A percentile compares a stretch with the other conserved stretches of the same genome.
Conservation (phyloP, 2,797 vertebrate genomes). For the Linurgus olivaceus region DNA sequence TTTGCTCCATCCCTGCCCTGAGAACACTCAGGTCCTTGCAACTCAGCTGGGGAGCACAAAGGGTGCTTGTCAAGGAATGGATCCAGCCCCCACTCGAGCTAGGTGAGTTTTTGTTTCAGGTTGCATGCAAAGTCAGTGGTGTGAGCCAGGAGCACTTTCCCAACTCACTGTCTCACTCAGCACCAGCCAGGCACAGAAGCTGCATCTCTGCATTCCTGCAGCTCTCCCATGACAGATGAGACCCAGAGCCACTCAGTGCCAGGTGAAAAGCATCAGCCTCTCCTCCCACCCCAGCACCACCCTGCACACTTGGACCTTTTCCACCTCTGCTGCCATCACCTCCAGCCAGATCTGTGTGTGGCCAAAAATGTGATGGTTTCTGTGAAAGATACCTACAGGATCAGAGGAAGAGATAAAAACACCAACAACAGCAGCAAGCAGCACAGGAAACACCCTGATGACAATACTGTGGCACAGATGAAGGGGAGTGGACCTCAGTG, state of each 20-base stretch:
- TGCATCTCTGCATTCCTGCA: neutral
- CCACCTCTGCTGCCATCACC: neutral
- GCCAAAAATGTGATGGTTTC: neutral
- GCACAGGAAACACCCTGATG: conserved; percentile 30
- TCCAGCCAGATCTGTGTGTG: neutral
- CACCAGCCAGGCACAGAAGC: neutral
- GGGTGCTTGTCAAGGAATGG: neutral
- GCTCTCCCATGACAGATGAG: neutral
- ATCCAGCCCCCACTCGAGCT: neutral
- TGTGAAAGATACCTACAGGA: neutral
- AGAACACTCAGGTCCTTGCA: neutral
- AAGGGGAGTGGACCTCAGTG: neutral
- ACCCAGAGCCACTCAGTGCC: neutral
- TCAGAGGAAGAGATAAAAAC: conserved; percentile 29
- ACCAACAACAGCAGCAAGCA: neutral
- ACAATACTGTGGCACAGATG: neutral
- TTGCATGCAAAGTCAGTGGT: neutral
- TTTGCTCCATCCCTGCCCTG: neutral
- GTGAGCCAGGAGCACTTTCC: neutral
- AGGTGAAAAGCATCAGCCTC: neutral
- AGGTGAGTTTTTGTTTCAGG: neutral
- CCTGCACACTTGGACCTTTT: neutral
- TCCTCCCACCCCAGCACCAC: rapidly evolving
- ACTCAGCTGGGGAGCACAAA: neutral
- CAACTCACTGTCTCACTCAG: neutral